Conservation (phyloP, 2,113 vertebrate genomes). For the rat (Rattus norvegicus) region DNA sequence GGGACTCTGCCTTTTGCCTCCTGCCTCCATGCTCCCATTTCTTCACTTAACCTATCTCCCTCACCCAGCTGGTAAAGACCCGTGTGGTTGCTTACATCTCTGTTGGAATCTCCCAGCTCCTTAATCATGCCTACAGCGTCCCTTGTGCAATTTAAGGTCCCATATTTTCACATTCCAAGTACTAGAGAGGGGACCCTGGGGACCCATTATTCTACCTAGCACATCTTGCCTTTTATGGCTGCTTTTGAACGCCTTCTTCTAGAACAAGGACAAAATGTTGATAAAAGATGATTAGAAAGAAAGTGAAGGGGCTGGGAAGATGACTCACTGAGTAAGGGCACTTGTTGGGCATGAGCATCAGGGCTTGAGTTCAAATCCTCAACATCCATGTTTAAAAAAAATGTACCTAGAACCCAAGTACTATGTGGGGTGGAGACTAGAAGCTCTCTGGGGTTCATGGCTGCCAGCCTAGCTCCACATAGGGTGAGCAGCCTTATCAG, state of each 20-base stretch:
- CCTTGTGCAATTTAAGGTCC: background rate
- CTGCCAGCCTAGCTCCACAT: background rate
- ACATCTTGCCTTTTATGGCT: background rate
- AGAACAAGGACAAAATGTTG: background rate
- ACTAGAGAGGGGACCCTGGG: background rate
- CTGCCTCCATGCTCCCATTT: background rate
- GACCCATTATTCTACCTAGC: background rate
- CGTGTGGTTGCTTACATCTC: background rate
- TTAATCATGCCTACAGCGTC: background rate
- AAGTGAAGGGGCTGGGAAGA: background rate
- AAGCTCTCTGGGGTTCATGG: background rate
- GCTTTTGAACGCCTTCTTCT: background rate
- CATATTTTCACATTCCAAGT: background rate
- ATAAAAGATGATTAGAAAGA: background rate
- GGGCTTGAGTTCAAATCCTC: background rate
- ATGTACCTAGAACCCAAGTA: background rate
- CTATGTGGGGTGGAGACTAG: background rate
- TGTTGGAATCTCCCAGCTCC: background rate
- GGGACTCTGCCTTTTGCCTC: background rate
- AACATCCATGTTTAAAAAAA: background rate
- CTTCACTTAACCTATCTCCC: background rate
- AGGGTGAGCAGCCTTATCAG: too few species aligned
- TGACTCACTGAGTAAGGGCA: background rate
- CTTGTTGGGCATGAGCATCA: background rate
- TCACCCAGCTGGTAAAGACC: background rate